Percentiles rank a stretch among this genome's conserved stretches.
Evolutionary conservation across 2,113 vertebrate genomes (phyloP).

Genomic region (Ancistrus triradiatus): DNA sequence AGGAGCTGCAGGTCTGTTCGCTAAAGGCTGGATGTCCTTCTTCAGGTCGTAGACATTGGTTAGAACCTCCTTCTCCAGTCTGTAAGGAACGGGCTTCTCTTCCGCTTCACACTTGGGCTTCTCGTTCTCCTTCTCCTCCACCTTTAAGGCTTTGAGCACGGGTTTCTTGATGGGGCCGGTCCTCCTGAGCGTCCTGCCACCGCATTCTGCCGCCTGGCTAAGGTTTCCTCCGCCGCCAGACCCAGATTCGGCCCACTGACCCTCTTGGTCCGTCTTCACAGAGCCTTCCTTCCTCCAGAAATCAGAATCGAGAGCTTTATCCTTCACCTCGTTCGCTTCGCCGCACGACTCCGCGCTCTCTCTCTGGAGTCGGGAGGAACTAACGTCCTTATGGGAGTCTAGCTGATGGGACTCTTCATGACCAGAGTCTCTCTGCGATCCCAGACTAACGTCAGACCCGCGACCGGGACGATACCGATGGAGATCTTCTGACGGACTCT

Average conservation of each 20-base stretch:
- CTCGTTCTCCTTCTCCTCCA: slow-evolving; percentile 95
- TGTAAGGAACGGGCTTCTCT: slow-evolving; percentile 66
- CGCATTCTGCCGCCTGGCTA: slow-evolving; percentile 76
- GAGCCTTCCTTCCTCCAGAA: slow-evolving; percentile 80
- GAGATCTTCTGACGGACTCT: slow-evolving; percentile 56
- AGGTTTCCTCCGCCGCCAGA: slow-evolving; percentile 60
- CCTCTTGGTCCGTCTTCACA: slow-evolving; percentile 67
- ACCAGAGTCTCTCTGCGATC: slow-evolving; percentile 68
- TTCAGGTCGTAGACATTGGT: slow-evolving; percentile 70
- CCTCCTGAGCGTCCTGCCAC: slow-evolving; percentile 73
- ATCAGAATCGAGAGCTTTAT: slow-evolving; percentile 64
- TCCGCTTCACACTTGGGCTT: slow-evolving; percentile 83
- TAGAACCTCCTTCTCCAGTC: slow-evolving; percentile 73
- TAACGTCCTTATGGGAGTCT: slow-evolving; percentile 70
- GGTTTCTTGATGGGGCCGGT: slow-evolving; percentile 96
- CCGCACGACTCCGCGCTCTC: slow-evolving; percentile 60
- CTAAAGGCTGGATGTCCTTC: slow-evolving; percentile 65
- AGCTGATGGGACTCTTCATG: slow-evolving; percentile 68
- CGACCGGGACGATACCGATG: slow-evolving; percentile 67
- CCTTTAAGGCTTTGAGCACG: slow-evolving; percentile 93
- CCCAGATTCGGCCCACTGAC: slow-evolving; percentile 76
- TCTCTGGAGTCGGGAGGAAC: slow-evolving; percentile 62
- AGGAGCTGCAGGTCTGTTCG: slow-evolving; percentile 58
- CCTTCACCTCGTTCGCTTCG: slow-evolving; percentile 65
- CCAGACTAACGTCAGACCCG: slow-evolving; percentile 67